A percentile compares a stretch with the other conserved stretches of the same genome.
Conservation (phyloP, 1,140 invertebrate genomes). For the Dysdera silvatica region DNA sequence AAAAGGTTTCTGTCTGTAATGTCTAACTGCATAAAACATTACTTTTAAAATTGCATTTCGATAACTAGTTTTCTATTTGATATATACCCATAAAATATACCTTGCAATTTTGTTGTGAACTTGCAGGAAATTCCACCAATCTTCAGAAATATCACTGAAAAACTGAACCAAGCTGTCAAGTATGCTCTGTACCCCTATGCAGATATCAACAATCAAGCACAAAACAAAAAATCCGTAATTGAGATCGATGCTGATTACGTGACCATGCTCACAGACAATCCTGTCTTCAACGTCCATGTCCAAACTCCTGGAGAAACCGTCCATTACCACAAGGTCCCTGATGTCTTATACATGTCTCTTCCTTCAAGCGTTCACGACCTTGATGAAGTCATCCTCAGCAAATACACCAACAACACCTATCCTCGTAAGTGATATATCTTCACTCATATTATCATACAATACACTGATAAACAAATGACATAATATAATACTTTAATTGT, state of each 20-base stretch:
- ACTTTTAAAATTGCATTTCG: too few species aligned
- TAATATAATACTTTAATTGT: too few species aligned
- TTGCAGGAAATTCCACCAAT: neutral
- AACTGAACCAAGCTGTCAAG: slow-evolving; percentile 13
- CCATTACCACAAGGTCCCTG: neutral
- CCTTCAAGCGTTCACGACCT: neutral
- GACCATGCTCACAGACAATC: neutral
- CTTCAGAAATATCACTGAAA: neutral
- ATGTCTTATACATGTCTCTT: slow-evolving; percentile 13
- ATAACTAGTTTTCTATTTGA: too few species aligned
- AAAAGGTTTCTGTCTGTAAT: too few species aligned
- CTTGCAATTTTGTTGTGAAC: too few species aligned
- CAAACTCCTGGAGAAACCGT: neutral
- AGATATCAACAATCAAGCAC: neutral
- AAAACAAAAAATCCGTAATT: neutral
- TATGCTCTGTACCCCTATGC: slow-evolving; percentile 11
- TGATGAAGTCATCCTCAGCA: neutral
- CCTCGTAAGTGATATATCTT: neutral
- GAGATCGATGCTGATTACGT: too few species aligned
- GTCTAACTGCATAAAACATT: too few species aligned
- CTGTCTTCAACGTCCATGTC: neutral
- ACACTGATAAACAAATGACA: too few species aligned
- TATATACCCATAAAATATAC: too few species aligned
- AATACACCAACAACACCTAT: slow-evolving; percentile 1
- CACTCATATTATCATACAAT: too few species aligned